A percentile compares a stretch with the other conserved stretches of the same genome.
Conservation (phyloP, 2,888 invertebrate species). For the Lepas anatifera region DNA sequence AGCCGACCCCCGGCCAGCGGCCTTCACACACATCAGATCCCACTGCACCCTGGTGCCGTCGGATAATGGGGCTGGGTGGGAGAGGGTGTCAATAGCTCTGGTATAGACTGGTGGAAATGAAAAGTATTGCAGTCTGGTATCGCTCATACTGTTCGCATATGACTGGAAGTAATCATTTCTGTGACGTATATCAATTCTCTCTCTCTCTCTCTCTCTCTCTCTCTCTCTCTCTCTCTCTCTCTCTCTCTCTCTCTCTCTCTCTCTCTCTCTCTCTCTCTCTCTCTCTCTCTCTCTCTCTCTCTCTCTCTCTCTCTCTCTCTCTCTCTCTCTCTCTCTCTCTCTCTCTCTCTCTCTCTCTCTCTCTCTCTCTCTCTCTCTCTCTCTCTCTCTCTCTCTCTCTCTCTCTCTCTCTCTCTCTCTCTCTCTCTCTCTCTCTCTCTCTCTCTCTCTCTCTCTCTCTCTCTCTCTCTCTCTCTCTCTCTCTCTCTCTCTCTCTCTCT, state of each 20-base stretch:
- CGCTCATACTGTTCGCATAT: too few relatives aligned
- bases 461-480: too few relatives aligned
- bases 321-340: not conserved
- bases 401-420: slow-evolving; percentile 11
- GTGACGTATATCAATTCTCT: not conserved
- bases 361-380: slow-evolving; percentile 6
- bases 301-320: slow-evolving; percentile 12
- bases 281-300: slow-evolving; percentile 10
- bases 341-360: slow-evolving; percentile 10
- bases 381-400: slow-evolving; percentile 13
- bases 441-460: too few relatives aligned
- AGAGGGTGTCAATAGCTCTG: too few relatives aligned
- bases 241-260: slow-evolving; percentile 8
- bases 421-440: slow-evolving; percentile 7
- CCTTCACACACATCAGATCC: too few relatives aligned
- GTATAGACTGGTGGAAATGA: too few relatives aligned
- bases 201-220: not conserved
- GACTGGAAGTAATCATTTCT: too few relatives aligned
- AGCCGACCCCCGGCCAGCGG: too few relatives aligned
- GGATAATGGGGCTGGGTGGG: too few relatives aligned
- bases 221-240: not conserved
- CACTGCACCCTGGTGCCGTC: too few relatives aligned
- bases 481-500: too few relatives aligned
- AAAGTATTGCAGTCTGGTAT: too few relatives aligned
- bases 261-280: slow-evolving; percentile 6